phyloP scores from a whole-genome alignment of 2,888 invertebrate species.

The Nemurella pictetii region DNA sequence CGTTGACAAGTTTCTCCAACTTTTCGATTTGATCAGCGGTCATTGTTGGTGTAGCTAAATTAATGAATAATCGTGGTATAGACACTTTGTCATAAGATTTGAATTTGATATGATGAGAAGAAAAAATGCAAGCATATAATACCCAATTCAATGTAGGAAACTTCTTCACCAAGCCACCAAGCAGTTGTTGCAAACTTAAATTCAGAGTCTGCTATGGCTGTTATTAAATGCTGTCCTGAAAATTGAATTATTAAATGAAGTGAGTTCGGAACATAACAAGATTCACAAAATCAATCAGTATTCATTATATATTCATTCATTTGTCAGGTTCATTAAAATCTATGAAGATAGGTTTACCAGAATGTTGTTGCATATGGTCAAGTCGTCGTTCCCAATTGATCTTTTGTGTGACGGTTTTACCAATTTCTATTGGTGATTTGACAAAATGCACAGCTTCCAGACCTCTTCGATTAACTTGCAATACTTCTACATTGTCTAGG shows the following conservation, averaged over 20 bases:
- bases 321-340: background rate
- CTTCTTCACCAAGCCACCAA: conserved; percentile 80
- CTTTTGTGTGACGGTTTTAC: conserved; percentile 63
- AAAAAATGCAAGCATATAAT: conserved; percentile 38
- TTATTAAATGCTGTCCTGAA: conserved; percentile 78
- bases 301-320: background rate
- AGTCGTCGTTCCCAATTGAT: conserved; percentile 78
- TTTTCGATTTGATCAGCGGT: conserved; percentile 56
- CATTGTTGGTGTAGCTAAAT: conserved; percentile 59
- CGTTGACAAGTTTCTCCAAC: conserved; percentile 68
- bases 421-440: conserved; percentile 61
- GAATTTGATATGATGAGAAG: no score
- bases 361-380: conserved; percentile 92
- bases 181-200: conserved; percentile 72
- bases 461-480: conserved; percentile 70
- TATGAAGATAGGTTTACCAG: conserved; percentile 62
- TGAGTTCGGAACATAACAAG: no score
- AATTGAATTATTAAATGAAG: no score
- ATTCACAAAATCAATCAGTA: background rate
- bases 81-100: no score
- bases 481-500: conserved; percentile 66
- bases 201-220: conserved; percentile 73
- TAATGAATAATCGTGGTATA: no score
- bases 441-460: conserved; percentile 75
- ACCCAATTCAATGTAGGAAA: conserved; percentile 72